Percentiles rank a stretch among this genome's conserved stretches.
Evolutionary conservation across 2,888 invertebrate species (phyloP).

Genomic region (Stenichneumon culpator): DNA sequence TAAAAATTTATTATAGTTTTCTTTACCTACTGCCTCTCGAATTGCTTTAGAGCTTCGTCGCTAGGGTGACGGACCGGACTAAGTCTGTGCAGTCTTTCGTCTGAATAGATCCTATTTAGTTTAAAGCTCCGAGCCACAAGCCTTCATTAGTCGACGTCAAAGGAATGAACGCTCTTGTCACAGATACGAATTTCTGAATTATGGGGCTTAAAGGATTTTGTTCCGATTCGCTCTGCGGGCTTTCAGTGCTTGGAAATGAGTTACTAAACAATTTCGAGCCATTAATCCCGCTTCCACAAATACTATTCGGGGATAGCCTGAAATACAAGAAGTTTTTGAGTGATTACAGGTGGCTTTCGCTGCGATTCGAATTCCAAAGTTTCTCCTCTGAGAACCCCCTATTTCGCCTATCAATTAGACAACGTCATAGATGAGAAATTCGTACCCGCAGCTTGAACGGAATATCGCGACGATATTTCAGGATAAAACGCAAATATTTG

Average conservation of each 20-base stretch:
- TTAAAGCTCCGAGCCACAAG: neutral
- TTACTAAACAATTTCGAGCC: neutral
- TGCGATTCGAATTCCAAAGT: neutral
- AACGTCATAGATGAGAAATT: neutral
- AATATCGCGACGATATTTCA: neutral
- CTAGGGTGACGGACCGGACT: neutral
- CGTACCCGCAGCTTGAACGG: neutral
- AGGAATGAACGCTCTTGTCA: neutral
- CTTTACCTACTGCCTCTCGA: neutral
- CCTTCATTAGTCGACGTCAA: slow-evolving; percentile 6
- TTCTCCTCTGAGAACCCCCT: neutral
- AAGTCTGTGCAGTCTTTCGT: neutral
- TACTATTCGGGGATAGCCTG: neutral
- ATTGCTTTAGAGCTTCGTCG: neutral
- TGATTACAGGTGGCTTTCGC: neutral
- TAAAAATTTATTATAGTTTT: too few species aligned
- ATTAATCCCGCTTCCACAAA: neutral
- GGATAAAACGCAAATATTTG: neutral
- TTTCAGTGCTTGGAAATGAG: neutral
- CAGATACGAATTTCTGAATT: neutral
- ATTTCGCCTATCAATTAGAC: neutral
- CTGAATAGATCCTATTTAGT: neutral
- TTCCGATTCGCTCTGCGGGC: neutral
- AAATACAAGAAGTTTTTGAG: neutral
- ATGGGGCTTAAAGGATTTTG: neutral